A percentile compares a stretch with the other conserved stretches of the same genome.
Evolutionary conservation across 2,113 vertebrate genomes (phyloP).

Genomic region (Chionomys nivalis): DNA sequence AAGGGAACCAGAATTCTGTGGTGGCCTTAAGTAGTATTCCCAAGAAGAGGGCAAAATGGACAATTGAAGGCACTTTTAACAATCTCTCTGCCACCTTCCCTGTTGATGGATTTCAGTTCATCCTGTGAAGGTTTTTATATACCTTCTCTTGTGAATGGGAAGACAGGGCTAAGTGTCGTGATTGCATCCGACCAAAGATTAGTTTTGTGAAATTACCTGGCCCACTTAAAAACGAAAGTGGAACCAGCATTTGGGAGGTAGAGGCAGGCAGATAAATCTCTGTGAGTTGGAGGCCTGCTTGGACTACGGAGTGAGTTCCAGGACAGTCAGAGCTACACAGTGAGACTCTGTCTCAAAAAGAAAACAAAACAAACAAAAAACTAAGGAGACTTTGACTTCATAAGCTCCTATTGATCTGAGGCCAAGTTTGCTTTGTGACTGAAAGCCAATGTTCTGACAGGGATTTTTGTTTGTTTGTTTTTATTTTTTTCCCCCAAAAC

Average conservation of each 20-base stretch:
- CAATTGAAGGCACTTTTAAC: neutral
- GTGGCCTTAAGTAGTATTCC: neutral
- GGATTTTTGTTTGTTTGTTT: too few relatives aligned
- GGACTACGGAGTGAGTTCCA: neutral
- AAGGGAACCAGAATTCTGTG: neutral
- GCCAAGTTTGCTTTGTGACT: neutral
- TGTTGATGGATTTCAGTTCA: neutral
- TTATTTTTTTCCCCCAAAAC: neutral
- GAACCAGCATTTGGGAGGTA: neutral
- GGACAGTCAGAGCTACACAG: neutral
- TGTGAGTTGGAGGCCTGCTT: neutral
- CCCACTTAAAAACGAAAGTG: constrained; percentile 27
- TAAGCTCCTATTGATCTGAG: constrained; percentile 33
- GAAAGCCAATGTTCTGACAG: constrained; percentile 9
- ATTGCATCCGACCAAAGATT: neutral
- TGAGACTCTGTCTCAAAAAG: neutral
- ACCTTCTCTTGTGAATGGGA: neutral
- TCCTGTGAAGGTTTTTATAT: constrained; percentile 2
- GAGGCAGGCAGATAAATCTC: neutral
- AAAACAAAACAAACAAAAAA: neutral
- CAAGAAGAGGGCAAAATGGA: neutral
- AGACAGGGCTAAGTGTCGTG: neutral
- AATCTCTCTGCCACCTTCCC: rapidly evolving
- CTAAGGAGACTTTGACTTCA: neutral
- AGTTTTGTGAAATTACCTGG: constrained; percentile 28